Base-by-base conservation (phyloP, 1,140 invertebrate species). In the Zaprionus lachaisei region DNA sequence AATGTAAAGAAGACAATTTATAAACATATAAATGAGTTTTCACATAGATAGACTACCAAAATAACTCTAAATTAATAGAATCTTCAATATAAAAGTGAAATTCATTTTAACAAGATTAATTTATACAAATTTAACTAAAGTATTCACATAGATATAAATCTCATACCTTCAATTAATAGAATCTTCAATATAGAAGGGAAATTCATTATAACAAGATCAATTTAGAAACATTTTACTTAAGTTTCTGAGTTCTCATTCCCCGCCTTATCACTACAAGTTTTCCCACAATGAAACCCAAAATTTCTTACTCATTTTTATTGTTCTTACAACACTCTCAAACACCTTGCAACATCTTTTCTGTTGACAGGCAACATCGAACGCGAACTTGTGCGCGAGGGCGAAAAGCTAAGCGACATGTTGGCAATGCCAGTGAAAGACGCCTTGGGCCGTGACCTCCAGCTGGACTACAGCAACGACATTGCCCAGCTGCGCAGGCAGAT, bases 391-490 rank as follows among this genome's bases (percentile, higher is more conserved):
- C 94, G 95, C 79, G 96, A 97, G 93, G 96, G 96, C 15, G 96
- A 97, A 92, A 96, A 96, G 82, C 93, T 97, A 31, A 95, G 96
- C 24, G 96, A 97, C 92, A 94, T 97, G 92, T 93, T 97, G 60
- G 96, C 96, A 7, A 95, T 97, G 94, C 96, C 96, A 11, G 95
- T 97, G 49, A 97, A 97, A 93, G 96, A 97, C 93, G 96, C 96
- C 0, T 93, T 96, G 62, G 96, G 96, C 22, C 94, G 96, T 72
- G 96, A 97, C 91, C 94, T 97, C 80, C 93, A 94, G 15, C 94
- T 96, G 7, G 95, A 97, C 93, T 97, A 96, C 74, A 94, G 94
- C 28, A 94, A 94, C 80, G 96, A 97, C 78, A 96, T 96, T 24
- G 93, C 95, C 34, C 96, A 96, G 83, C 94, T 97, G 44, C 94